Percentiles rank a stretch among this genome's conserved stretches.
These are phyloP conservation scores for Argyrosomus japonicus DNA, from an alignment of 2,113 vertebrate genomes.

Conservation along the genomic window DNA sequence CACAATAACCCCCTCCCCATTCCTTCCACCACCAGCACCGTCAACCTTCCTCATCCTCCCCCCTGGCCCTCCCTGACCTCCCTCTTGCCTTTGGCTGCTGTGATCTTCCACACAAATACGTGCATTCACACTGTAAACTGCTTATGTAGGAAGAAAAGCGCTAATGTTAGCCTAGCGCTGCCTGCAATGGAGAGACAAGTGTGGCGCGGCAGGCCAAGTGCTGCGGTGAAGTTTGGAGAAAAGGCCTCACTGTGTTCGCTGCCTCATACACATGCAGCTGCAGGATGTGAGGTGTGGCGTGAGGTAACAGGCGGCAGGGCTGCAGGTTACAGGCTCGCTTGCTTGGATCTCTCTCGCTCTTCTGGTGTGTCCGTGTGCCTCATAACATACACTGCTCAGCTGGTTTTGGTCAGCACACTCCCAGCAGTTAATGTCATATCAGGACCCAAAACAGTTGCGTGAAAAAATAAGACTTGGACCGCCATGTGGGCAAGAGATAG, in stretches of 20 bases:
- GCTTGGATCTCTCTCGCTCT: constrained; percentile 60
- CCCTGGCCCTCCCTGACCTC: constrained; percentile 13
- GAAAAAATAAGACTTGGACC: constrained; percentile 43
- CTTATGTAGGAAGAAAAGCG: constrained; percentile 63
- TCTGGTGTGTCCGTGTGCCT: constrained; percentile 36
- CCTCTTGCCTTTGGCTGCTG: constrained; percentile 25
- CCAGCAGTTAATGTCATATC: constrained; percentile 67
- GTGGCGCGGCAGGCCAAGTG: constrained; percentile 64
- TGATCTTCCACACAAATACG: constrained; percentile 51
- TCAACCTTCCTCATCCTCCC: not conserved
- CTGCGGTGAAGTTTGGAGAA: constrained; percentile 68
- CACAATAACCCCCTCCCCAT: constrained; percentile 1
- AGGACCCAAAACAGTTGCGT: constrained; percentile 66
- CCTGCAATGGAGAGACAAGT: constrained; percentile 67
- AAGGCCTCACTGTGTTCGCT: constrained; percentile 65
- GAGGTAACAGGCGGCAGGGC: constrained; percentile 63
- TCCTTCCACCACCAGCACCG: not conserved
- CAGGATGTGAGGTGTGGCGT: constrained; percentile 72
- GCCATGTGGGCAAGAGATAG: constrained; percentile 58
- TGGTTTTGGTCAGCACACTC: constrained; percentile 68
- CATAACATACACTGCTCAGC: constrained; percentile 63
- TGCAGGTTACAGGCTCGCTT: constrained; percentile 66
- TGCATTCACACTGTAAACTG: constrained; percentile 65
- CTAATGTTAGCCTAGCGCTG: constrained; percentile 69
- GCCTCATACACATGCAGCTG: constrained; percentile 65